Evolutionary conservation across 1,140 invertebrate genomes (phyloP).

Genomic region (Zaprionus ornatus): DNA sequence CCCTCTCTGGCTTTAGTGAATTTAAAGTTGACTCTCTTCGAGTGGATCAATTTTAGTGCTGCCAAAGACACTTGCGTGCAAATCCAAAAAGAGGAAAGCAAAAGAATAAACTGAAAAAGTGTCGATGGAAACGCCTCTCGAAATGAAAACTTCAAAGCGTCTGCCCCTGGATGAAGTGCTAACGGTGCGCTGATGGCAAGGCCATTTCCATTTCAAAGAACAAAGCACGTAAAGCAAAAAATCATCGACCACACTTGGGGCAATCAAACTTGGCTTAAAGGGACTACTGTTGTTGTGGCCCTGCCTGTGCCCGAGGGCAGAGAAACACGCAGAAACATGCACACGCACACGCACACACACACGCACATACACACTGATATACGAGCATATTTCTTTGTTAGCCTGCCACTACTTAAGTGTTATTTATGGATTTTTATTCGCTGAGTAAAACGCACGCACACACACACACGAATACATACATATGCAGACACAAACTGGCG

Average conservation of each 20-base stretch:
- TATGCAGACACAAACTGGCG: neutral
- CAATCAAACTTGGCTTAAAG: constrained; percentile 40
- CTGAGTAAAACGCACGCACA: constrained; percentile 16
- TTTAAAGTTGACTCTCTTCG: neutral
- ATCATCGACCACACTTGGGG: constrained; percentile 33
- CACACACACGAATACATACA: constrained; percentile 1
- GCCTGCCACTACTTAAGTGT: constrained; percentile 47
- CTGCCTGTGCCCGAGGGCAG: neutral
- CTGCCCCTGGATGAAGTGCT: neutral
- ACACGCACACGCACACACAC: neutral
- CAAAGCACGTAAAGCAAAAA: constrained; percentile 22
- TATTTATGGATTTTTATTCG: constrained; percentile 54
- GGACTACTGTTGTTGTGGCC: constrained; percentile 1
- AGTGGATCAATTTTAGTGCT: constrained; percentile 12
- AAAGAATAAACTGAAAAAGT: neutral
- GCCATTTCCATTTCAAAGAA: constrained; percentile 27
- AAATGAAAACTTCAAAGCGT: constrained; percentile 45
- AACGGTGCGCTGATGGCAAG: neutral
- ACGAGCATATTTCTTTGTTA: constrained; percentile 51
- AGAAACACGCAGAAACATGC: neutral
- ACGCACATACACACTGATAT: neutral
- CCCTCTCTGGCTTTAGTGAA: neutral
- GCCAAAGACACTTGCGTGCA: constrained; percentile 10
- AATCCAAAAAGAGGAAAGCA: neutral
- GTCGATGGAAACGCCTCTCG: constrained; percentile 27